Percentiles rank a stretch among this genome's conserved stretches.
These are phyloP conservation scores for Leptoteleia sp. DNA, from an alignment of 1,140 invertebrate species.

Conservation along the genomic window DNA sequence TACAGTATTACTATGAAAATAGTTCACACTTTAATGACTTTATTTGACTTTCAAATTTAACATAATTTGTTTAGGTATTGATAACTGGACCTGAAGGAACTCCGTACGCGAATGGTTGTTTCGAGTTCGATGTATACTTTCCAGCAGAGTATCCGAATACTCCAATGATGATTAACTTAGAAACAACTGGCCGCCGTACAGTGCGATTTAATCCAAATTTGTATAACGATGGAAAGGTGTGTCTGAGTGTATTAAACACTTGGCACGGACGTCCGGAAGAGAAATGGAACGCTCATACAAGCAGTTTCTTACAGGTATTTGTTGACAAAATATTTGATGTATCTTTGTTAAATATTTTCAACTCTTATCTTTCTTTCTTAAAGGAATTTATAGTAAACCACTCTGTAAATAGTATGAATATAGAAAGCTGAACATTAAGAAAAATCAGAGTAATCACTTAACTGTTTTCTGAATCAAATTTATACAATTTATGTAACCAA, in stretches of 20 bases:
- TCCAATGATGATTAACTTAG: conserved; percentile 93
- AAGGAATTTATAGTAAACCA: no score
- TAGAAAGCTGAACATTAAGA: no score
- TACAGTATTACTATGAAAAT: no score
- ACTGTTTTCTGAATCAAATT: no score
- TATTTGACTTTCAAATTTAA: no score
- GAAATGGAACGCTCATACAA: conserved; percentile 98
- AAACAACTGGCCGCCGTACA: conserved; percentile 95
- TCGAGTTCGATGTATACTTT: conserved; percentile 95
- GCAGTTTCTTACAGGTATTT: conserved; percentile 94
- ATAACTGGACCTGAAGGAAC: conserved; percentile 95
- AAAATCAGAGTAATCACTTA: no score
- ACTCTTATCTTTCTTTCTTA: no score
- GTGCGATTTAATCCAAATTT: conserved; percentile 98
- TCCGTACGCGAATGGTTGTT: conserved; percentile 94
- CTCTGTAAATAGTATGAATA: no score
- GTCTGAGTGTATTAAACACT: conserved; percentile 96
- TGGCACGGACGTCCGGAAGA: conserved; percentile 99
- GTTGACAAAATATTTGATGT: background rate
- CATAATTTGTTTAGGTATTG: conserved; percentile 92
- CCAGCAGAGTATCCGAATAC: conserved; percentile 91
- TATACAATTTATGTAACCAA: no score
- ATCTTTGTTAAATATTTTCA: background rate
- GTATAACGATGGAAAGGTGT: conserved; percentile 98
- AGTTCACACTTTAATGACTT: no score